Evolutionary conservation across 37 sponge, comb jelly and placozoan species (phyloP).

Genomic region (Bolinopsis microptera): DNA sequence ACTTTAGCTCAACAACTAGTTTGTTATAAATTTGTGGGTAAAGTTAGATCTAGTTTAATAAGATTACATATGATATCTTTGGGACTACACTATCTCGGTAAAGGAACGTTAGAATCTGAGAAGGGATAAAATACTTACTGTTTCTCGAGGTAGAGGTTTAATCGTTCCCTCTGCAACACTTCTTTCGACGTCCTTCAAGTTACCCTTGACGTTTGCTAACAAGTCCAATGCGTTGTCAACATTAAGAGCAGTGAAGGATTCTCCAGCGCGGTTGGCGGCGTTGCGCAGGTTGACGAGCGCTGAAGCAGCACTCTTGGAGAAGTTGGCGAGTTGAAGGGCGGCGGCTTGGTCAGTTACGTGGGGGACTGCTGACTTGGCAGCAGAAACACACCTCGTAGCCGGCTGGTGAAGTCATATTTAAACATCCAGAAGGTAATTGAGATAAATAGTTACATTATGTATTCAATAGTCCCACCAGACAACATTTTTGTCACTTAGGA

Average conservation of each 20-base stretch:
- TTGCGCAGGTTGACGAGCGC: constrained; percentile 87
- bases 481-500: too few species aligned
- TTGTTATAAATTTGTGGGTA: too few species aligned
- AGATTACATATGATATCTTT: too few species aligned
- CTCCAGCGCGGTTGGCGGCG: constrained; percentile 74
- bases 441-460: too few species aligned
- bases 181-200: constrained; percentile 68
- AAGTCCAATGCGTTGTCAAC: constrained; percentile 65
- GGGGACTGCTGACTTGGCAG: constrained; percentile 95
- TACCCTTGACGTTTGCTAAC: constrained; percentile 34
- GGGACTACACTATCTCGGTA: too few species aligned
- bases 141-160: constrained; percentile 73
- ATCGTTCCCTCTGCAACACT: constrained; percentile 69
- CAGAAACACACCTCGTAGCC: constrained; percentile 74
- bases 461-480: too few species aligned
- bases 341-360: constrained; percentile 94
- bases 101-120: too few species aligned
- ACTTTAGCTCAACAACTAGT: too few species aligned
- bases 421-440: background rate
- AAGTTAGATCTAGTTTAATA: too few species aligned
- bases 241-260: constrained; percentile 62
- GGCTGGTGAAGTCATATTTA: constrained; percentile 34
- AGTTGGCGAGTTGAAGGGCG: constrained; percentile 93
- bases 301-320: constrained; percentile 89
- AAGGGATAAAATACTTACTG: constrained; percentile 66